Conservation (phyloP, 2,797 vertebrate species). For the Pseudochaenichthys georgianus region DNA sequence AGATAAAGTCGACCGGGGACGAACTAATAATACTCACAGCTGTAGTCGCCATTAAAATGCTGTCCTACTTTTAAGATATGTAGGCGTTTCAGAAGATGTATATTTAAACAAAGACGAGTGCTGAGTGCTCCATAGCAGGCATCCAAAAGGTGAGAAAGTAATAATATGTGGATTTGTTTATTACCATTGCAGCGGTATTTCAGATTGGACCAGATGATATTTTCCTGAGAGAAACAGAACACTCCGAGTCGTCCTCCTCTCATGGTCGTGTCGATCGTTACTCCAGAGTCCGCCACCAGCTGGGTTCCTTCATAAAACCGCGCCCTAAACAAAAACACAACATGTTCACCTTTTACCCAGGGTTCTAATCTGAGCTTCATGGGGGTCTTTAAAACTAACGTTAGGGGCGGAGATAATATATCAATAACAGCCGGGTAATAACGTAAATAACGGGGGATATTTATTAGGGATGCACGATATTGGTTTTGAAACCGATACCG, state of each 20-base stretch:
- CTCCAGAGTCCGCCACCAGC: constrained; percentile 96
- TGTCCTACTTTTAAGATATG: too few relatives aligned
- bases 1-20: neutral
- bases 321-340: constrained; percentile 81
- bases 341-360: too few relatives aligned
- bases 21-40: constrained; percentile 19
- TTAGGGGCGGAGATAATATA: too few relatives aligned
- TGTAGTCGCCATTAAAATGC: too few relatives aligned
- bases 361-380: too few relatives aligned
- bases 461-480: too few relatives aligned
- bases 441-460: too few relatives aligned
- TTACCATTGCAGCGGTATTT: constrained; percentile 99
- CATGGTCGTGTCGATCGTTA: constrained; percentile 99
- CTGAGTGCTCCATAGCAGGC: too few relatives aligned
- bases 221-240: constrained; percentile 99
- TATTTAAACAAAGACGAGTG: neutral
- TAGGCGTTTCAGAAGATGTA: neutral
- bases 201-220: constrained; percentile 99
- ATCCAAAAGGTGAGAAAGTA: neutral
- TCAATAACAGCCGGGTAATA: too few relatives aligned
- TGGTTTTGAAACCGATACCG: too few relatives aligned
- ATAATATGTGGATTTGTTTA: neutral
- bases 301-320: constrained; percentile 96
- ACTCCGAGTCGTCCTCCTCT: constrained; percentile 96
- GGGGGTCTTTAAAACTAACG: too few relatives aligned